Evolutionary conservation across 2,888 invertebrate genomes (phyloP), one percentile per base, ranked within the genome.

Genomic region (Sphaeridia pumilis): DNA sequence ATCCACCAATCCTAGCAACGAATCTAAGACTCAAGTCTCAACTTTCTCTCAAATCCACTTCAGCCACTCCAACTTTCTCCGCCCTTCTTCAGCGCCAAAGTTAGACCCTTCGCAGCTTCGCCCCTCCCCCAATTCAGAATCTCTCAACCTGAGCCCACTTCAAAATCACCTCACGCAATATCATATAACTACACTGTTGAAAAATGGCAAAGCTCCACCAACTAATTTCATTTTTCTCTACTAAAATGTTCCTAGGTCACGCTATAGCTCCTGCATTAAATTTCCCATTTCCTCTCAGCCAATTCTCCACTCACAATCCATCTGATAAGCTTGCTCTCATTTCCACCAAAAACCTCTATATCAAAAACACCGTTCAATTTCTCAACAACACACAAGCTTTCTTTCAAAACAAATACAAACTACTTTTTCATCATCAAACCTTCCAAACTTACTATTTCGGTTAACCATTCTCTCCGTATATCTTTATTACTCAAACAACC

Each of bases 161-260:
- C 14, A 7, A 10, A 31, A 31, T 10, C 10, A 31, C 7, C 31
- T 31, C 31, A 31, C 31, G 7, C 31, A 31, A 7, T 31, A 31
- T 7, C 14, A 7, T 10, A 7, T 31, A 31, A 14, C 31, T 31
- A 31, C 31, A 7, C 10, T 31, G 10, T 10, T 31, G 31, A 31
- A 31, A 31, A 10, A n/a, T n/a, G n/a, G n/a, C n/a, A n/a, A n/a
- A n/a, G 7, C 31, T 31, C 31, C 31, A 31, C 7, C 31, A 31
- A 31, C 14, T 31, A 10, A 7, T 14, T 31, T 14, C 31, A 31
- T 14, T 31, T 31, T 31, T 14, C 31, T 10, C 7, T 31, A 31
- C 31, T 31, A 31, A 31, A 63, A 65, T 65, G 64, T 57, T 57
- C 46, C 54, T 58, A 58, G 60, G 65, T 65, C 65, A 65, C 65